phyloP scores from a whole-genome alignment of 2,888 invertebrate genomes.

The Ophion obscuratus region DNA sequence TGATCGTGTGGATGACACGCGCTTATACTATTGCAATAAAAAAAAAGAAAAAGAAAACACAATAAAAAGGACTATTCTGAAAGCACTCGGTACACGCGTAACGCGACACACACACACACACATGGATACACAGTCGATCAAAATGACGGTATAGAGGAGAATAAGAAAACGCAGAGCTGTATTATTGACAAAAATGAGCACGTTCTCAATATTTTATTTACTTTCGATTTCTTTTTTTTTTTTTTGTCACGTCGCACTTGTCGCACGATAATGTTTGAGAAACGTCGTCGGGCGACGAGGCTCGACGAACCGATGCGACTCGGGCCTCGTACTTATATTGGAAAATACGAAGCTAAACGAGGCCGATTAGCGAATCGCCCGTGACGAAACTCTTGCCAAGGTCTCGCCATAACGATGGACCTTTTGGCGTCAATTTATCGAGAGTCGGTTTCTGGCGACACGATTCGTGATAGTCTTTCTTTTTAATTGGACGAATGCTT shows the following conservation, averaged over 20 bases:
- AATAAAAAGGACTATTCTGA: conserved; percentile 26
- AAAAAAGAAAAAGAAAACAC: conserved; percentile 17
- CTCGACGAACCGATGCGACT: conserved; percentile 18
- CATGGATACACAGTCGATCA: neutral
- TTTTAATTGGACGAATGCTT: conserved; percentile 1
- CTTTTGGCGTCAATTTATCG: neutral
- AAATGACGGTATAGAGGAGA: conserved; percentile 13
- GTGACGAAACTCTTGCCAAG: neutral
- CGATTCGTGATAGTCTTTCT: neutral
- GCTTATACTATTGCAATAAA: conserved; percentile 25
- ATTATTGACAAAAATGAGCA: conserved; percentile 39
- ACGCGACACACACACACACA: conserved; percentile 29
- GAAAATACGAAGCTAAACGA: conserved; percentile 39
- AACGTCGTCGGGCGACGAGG: neutral
- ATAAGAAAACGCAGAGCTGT: conserved; percentile 15
- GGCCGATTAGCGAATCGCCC: conserved; percentile 20
- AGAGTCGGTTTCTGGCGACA: neutral
- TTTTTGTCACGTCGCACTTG: conserved; percentile 34
- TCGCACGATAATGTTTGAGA: conserved; percentile 38
- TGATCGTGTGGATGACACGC: conserved; percentile 34
- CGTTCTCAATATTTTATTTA: conserved; percentile 35
- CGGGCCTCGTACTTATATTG: conserved; percentile 62
- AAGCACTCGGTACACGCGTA: conserved; percentile 18
- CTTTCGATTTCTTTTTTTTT: conserved; percentile 42
- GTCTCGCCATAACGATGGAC: neutral